Base-by-base conservation (phyloP, 2,113 vertebrate species). In the Noturus placidus region DNA sequence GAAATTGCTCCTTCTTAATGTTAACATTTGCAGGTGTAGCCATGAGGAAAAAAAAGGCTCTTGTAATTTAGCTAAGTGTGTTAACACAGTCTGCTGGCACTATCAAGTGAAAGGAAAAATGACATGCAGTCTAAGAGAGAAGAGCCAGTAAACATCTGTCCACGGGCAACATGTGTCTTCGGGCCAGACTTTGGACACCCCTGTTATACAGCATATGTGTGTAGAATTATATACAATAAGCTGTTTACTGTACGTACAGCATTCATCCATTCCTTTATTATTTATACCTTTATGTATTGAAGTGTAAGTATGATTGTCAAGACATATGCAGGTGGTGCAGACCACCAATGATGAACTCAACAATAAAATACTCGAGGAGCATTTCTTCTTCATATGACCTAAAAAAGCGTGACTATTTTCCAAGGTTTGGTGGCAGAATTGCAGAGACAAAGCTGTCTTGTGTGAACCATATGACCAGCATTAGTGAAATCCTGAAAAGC, bases 401-500 rank as follows among this genome's bases (percentile, higher is more conserved):
- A 27, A 46, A 77, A 50, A 50, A 50, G 15, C 25, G 5, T 59
- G 78, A 81, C 30, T 59, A 38, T 20, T 38, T 59, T 33, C 56
- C 35, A 54, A 38, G 33, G 33, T 59, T 59, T 81, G 52, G 52
- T 57, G 52, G 30, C 54, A 81, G 13, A 61, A 59, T 25, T 38
- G 54, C 30, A 33, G 33, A 61, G 20, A 81, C 56, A 35, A 81
- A 59, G 30, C 79, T 25, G 79, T 59, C 79, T 81, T 25, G 33
- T 81, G 79, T 11, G 3, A 81, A 81, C 79, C 79, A 81, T 81
- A 81, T 81, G 79, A 81, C 54, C 79, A 81, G 79, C 54, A 81
- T 81, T 81, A 59, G 56, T 38, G 19, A 81, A 81, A 81, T 59
- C 78, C 78, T 57, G 56, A 38, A 35, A 35, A 81, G 56, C 79